Conservation (phyloP, 2,113 vertebrate genomes). For the Baryphthengus martii region DNA sequence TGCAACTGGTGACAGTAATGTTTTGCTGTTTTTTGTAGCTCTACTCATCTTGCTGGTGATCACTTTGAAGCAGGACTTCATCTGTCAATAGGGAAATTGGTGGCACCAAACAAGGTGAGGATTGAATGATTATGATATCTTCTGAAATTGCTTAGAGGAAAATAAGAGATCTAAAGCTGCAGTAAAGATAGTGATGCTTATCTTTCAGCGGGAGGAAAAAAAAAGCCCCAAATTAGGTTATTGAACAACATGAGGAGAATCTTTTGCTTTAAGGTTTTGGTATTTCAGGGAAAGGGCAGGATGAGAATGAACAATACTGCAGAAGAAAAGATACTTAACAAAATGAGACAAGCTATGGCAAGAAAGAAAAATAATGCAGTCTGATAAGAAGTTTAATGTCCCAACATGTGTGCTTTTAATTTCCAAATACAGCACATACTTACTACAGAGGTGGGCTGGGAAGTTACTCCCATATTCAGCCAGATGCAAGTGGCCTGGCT, state of each 20-base stretch:
- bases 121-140: not conserved
- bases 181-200: not conserved
- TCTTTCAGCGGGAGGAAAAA: not conserved
- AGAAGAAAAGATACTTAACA: not conserved
- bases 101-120: not conserved
- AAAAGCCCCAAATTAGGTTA: not conserved
- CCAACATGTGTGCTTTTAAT: not conserved
- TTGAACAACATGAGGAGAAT: not conserved
- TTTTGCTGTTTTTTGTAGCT: not conserved
- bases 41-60: not conserved
- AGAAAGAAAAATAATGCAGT: not conserved
- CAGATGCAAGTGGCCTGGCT: accelerated
- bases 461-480: not conserved
- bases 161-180: not conserved
- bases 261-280: not conserved
- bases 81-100: not conserved
- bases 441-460: not conserved
- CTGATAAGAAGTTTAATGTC: not conserved
- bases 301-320: not conserved
- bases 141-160: not conserved
- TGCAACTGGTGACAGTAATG: not conserved
- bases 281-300: not conserved
- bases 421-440: not conserved
- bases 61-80: not conserved
- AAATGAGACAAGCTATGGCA: not conserved